Evolutionary conservation across 2,113 vertebrate species (phyloP).

Genomic region (zebrafish (Danio rerio)): GRCz12tu NC_133193.1:5490001-5490500

Average conservation of each 20-base stretch:
- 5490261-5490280: slow-evolving; percentile 16
- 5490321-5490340: neutral
- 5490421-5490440: neutral
- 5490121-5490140: neutral
- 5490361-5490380: neutral
- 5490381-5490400: neutral
- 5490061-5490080: too few relatives aligned
- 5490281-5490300: neutral
- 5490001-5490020: too few relatives aligned
- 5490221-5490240: neutral
- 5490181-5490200: neutral
- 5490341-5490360: neutral
- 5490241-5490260: neutral
- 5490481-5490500: neutral
- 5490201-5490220: neutral
- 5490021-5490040: too few relatives aligned
- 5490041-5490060: too few relatives aligned
- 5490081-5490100: neutral
- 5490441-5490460: neutral
- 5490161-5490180: neutral
- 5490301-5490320: slow-evolving; percentile 3
- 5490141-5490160: neutral
- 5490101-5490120: neutral
- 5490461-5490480: neutral
- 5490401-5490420: neutral